These are phyloP conservation scores for Cyrtorhinus lividipennis DNA, from an alignment of 1,140 invertebrate species.

Conservation along the genomic window DNA sequence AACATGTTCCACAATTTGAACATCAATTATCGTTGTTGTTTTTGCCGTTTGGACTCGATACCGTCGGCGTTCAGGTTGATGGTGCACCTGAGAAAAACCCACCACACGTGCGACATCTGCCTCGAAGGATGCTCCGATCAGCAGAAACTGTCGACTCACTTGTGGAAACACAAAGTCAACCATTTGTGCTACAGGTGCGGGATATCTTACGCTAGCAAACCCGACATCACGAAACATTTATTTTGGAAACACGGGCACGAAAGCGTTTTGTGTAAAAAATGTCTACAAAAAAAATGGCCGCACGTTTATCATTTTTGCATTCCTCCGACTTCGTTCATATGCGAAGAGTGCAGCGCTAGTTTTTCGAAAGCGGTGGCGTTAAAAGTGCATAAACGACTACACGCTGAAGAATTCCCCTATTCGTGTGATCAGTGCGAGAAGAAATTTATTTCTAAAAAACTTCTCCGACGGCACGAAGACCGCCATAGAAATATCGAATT, in stretches of 20 bases:
- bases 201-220: conserved; percentile 69
- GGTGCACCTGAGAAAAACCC: conserved; percentile 67
- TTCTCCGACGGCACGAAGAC: conserved; percentile 51
- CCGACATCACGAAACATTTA: conserved; percentile 70
- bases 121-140: conserved; percentile 62
- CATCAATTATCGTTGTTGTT: conserved; percentile 51
- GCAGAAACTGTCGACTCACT: conserved; percentile 61
- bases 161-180: conserved; percentile 75
- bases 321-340: conserved; percentile 55
- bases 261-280: conserved; percentile 66
- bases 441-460: conserved; percentile 65
- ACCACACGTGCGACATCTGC: conserved; percentile 72
- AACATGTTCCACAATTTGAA: conserved; percentile 28
- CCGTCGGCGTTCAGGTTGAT: conserved; percentile 71
- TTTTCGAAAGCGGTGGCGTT: conserved; percentile 61
- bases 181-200: conserved; percentile 72
- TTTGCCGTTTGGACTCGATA: conserved; percentile 52
- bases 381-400: conserved; percentile 66
- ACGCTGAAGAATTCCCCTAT: conserved; percentile 53
- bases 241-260: conserved; percentile 85
- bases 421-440: conserved; percentile 54
- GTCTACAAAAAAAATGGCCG: conserved; percentile 75
- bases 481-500: conserved; percentile 30
- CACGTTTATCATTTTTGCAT: conserved; percentile 80
- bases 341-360: conserved; percentile 59